Conservation (phyloP, 2,888 invertebrate species). For the Invenusta paracnida region DNA sequence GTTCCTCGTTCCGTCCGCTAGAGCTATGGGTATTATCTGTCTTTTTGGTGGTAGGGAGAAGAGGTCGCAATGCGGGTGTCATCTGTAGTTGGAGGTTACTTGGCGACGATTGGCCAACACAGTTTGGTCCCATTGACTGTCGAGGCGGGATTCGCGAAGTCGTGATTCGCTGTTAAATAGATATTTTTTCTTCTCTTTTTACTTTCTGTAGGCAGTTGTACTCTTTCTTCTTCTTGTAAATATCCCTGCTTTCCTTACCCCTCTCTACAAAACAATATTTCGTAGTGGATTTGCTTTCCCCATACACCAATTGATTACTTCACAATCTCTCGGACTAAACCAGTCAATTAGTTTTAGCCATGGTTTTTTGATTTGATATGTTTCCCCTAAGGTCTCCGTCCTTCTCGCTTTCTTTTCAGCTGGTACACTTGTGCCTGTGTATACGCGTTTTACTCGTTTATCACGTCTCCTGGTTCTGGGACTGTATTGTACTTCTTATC, state of each 20-base stretch:
- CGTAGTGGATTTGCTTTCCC: background rate
- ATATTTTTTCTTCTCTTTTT: too few relatives aligned
- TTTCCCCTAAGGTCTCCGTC: background rate
- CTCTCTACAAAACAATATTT: too few relatives aligned
- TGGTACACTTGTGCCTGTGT: background rate
- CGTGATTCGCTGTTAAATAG: constrained; percentile 20
- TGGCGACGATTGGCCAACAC: background rate
- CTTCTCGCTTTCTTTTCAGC: background rate
- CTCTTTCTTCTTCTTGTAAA: too few relatives aligned
- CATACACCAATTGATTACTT: constrained; percentile 12
- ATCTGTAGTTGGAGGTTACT: background rate
- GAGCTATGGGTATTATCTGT: background rate
- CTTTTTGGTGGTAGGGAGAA: background rate
- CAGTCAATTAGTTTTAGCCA: constrained; percentile 1
- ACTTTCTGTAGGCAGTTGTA: too few relatives aligned
- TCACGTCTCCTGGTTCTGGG: background rate
- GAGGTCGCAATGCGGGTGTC: background rate
- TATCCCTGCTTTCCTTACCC: too few relatives aligned
- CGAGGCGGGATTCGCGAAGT: background rate
- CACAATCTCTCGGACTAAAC: constrained; percentile 23
- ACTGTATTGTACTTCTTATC: background rate
- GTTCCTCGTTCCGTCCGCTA: background rate
- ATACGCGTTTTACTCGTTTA: background rate
- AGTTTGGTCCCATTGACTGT: background rate
- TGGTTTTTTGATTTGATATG: constrained; percentile 17